These are phyloP conservation scores for Philaethria dido DNA, from an alignment of 2,888 invertebrate species.

Conservation along the genomic window DNA sequence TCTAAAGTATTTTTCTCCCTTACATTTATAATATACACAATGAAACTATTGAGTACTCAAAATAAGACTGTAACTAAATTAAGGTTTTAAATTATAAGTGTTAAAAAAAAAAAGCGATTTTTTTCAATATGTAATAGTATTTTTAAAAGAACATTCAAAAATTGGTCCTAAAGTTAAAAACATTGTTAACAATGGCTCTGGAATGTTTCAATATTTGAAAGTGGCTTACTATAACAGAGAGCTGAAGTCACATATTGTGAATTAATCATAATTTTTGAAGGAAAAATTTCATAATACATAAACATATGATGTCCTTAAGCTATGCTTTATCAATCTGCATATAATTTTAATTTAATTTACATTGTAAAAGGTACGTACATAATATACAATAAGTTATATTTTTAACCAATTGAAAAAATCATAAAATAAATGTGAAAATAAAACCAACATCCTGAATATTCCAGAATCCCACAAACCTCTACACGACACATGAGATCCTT, in stretches of 20 bases:
- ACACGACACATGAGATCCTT: constrained; percentile 82
- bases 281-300: constrained; percentile 42
- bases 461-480: constrained; percentile 76
- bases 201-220: constrained; percentile 78
- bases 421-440: constrained; percentile 47
- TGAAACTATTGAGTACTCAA: constrained; percentile 19
- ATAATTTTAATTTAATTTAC: constrained; percentile 38
- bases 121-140: constrained; percentile 82
- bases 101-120: constrained; percentile 51
- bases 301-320: constrained; percentile 44
- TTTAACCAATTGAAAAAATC: constrained; percentile 38
- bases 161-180: constrained; percentile 83
- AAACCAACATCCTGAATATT: constrained; percentile 70
- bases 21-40: constrained; percentile 18
- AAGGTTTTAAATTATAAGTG: constrained; percentile 15
- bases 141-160: constrained; percentile 84
- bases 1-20: constrained; percentile 36
- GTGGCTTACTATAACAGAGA: constrained; percentile 71
- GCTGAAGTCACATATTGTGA: constrained; percentile 53
- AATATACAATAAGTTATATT: constrained; percentile 39
- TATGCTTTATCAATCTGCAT: constrained; percentile 44
- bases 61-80: constrained; percentile 30
- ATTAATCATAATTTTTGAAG: constrained; percentile 39
- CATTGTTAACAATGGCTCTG: constrained; percentile 83
- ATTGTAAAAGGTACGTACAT: constrained; percentile 36